These are phyloP conservation scores for Synanthedon tipuliformis DNA, from an alignment of 2,888 invertebrate species.

Conservation along the genomic window DNA sequence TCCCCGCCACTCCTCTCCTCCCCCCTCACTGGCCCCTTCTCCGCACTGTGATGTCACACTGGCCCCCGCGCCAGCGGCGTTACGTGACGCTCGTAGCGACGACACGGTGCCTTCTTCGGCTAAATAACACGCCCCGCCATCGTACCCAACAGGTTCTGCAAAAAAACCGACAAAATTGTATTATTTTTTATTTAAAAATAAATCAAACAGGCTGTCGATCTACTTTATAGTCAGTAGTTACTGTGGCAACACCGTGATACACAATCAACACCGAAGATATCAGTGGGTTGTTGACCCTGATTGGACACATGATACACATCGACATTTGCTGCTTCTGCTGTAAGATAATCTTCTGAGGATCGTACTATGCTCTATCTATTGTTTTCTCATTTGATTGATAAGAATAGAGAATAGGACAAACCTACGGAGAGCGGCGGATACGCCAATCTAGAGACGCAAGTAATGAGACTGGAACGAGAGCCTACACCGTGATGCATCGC, in stretches of 20 bases:
- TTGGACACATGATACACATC: no score
- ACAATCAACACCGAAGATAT: no score
- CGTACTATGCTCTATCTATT: no score
- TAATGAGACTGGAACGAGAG: slow-evolving; percentile 30
- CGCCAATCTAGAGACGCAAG: slow-evolving; percentile 14
- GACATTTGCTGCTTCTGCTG: no score
- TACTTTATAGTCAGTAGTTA: no score
- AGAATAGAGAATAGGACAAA: slow-evolving; percentile 7
- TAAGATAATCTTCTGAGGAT: no score
- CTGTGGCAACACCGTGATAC: no score
- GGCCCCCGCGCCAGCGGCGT: slow-evolving; percentile 4
- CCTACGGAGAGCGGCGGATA: slow-evolving; percentile 52
- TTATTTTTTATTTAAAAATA: no score
- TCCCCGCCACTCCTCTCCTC: slow-evolving; percentile 5
- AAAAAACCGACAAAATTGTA: neutral
- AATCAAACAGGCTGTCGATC: no score
- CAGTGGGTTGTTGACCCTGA: no score
- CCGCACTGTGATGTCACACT: neutral
- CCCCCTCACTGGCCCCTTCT: slow-evolving; percentile 5
- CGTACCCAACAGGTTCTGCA: slow-evolving; percentile 38
- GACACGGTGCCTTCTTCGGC: slow-evolving; percentile 17
- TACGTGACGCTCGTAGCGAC: slow-evolving; percentile 9
- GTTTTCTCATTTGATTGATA: no score
- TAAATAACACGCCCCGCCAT: slow-evolving; percentile 38
- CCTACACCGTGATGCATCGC: slow-evolving; percentile 44